A percentile compares a stretch with the other conserved stretches of the same genome.
Conservation (phyloP, 2,888 invertebrate genomes). For the Drosophila lacicola region DNA sequence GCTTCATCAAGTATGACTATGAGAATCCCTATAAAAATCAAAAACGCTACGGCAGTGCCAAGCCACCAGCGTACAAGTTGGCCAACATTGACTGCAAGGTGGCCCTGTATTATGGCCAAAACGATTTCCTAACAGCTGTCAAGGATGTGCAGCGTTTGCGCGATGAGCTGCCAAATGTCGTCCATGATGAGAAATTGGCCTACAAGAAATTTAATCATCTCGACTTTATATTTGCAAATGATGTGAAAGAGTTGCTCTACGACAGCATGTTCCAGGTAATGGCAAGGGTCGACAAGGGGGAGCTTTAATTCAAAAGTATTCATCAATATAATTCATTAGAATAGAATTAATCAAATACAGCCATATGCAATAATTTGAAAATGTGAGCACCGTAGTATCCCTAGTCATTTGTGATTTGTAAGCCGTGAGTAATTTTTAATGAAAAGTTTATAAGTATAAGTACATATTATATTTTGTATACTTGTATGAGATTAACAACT, state of each 20-base stretch:
- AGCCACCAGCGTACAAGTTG: constrained; percentile 85
- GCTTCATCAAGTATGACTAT: constrained; percentile 86
- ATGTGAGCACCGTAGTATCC: no score
- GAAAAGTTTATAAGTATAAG: no score
- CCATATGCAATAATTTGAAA: no score
- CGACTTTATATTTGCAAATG: constrained; percentile 49
- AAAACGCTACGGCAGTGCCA: constrained; percentile 23
- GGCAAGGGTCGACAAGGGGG: constrained; percentile 49
- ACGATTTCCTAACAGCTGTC: constrained; percentile 85
- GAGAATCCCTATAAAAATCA: constrained; percentile 79
- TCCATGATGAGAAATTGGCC: constrained; percentile 49
- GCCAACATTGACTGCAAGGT: constrained; percentile 85
- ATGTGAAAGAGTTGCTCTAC: constrained; percentile 47
- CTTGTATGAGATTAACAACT: neutral
- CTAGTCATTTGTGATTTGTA: no score
- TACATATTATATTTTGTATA: neutral
- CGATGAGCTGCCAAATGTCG: constrained; percentile 67
- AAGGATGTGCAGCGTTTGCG: constrained; percentile 66
- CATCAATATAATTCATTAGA: neutral
- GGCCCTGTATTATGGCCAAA: constrained; percentile 58
- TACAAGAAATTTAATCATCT: constrained; percentile 51
- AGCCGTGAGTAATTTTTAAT: no score
- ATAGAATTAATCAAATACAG: no score
- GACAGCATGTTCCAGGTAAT: constrained; percentile 50
- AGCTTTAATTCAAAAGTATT: constrained; percentile 31